Conservation (phyloP, 2,113 vertebrate genomes). For the Aramus guarauna region DNA sequence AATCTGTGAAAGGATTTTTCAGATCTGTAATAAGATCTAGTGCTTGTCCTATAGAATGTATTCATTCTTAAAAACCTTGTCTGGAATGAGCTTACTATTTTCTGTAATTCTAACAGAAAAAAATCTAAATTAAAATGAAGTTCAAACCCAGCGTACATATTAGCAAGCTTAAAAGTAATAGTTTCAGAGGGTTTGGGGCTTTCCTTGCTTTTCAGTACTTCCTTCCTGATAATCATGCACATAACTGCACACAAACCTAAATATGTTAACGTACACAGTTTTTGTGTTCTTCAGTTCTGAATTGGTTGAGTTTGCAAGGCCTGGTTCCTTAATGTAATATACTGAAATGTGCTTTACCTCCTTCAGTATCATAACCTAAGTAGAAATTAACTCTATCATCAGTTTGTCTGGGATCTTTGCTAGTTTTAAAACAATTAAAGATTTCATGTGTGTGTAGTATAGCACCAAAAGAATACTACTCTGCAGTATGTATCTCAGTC, state of each 20-base stretch:
- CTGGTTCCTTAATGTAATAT: not conserved
- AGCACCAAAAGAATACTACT: not conserved
- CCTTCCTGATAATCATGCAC: not conserved
- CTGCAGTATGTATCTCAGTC: not conserved
- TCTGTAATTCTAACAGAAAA: not conserved
- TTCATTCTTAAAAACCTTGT: not conserved
- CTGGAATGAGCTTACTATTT: not conserved
- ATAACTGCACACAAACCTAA: not conserved
- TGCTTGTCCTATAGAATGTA: not conserved
- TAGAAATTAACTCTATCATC: not conserved
- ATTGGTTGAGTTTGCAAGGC: not conserved
- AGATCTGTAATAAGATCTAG: not conserved
- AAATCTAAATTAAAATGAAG: not conserved
- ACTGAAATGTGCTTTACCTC: not conserved
- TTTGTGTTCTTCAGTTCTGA: not conserved
- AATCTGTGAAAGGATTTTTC: not conserved
- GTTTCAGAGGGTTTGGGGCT: not conserved
- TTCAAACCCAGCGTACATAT: not conserved
- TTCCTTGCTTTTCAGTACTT: not conserved
- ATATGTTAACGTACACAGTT: not conserved
- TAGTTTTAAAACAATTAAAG: not conserved
- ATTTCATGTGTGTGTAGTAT: rapidly evolving
- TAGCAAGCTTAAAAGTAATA: not conserved
- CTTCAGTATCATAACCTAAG: not conserved
- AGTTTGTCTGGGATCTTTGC: not conserved